Base-by-base conservation (phyloP, 1,140 invertebrate species). In the Triops longicaudatus region DNA sequence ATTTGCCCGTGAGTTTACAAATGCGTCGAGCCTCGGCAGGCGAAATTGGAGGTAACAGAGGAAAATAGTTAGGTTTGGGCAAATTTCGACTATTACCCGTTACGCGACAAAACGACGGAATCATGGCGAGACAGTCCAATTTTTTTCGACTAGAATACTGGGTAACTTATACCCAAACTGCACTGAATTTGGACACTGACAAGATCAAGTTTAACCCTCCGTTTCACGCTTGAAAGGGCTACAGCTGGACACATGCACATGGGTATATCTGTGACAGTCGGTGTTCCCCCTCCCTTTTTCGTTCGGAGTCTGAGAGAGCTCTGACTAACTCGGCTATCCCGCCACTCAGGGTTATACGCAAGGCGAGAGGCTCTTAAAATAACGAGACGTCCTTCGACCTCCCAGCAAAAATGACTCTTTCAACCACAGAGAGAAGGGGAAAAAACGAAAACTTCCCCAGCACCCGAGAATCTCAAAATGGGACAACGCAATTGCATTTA, bases 31-130 rank as follows among this genome's bases (percentile, higher is more conserved):
- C 92, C 80, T 93, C 92, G 2, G 90, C 91, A 3, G 92, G 91
- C 73, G 91, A 92, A 76, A 93, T 91, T 0, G 91, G 90, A 22
- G 92, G 91, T 37, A 94, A 84, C 31, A 94, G 85, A 2, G 93
- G 92, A 81, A 94, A 91, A 82, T 94, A 94, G 84, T 93, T 92
- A 41, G 91, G 90, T 80, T 92, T 91, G 63, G 91, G 91, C 79
- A 94, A 87, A 79, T 91, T 91, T 71, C 91, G 87, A 83, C 91
- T 92, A 80, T 88, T 89, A 42, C 91, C 92, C 42, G 92, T 94
- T 78, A 94, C 93, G 83, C 92, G 89, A 84, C 92, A 93, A 82
- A 82, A 84, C n/a, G 80, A 79, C 50, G 78, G 72, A 76, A 80
- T 73, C 76, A 77, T 77, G 75, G 11, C 26, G 74, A 6, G 31